Evolutionary conservation across 2,797 vertebrate genomes (phyloP).

Genomic region (Notoglanidium macrostoma): DNA sequence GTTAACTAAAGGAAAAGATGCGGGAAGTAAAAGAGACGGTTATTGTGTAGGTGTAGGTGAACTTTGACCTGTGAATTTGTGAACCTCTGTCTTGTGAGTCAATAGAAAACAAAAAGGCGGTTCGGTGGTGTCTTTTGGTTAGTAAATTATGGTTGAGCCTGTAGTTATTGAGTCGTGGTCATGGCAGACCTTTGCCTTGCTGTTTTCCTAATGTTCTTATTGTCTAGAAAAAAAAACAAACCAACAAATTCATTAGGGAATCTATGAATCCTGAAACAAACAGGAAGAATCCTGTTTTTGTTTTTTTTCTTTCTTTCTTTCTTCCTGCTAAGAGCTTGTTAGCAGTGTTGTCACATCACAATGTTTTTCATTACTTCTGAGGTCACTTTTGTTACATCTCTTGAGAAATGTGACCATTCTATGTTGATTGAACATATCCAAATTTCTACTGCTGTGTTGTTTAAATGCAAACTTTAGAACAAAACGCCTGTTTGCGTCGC

Average conservation of each 20-base stretch:
- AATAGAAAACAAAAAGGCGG: background rate
- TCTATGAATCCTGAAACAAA: too few relatives aligned
- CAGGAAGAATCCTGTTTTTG: background rate
- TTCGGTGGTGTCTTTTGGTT: background rate
- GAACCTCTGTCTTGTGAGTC: background rate
- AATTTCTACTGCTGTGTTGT: background rate
- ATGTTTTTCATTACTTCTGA: background rate
- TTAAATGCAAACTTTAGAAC: background rate
- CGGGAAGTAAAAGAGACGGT: background rate
- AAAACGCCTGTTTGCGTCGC: background rate
- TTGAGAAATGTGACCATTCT: background rate
- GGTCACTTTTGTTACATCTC: background rate
- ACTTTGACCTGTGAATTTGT: constrained; percentile 2
- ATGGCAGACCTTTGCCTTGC: background rate
- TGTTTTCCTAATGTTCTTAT: background rate
- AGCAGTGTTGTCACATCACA: background rate
- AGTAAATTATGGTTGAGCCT: background rate
- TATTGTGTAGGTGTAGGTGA: background rate
- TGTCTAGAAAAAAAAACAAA: background rate
- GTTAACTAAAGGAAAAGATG: background rate
- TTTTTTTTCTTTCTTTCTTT: background rate
- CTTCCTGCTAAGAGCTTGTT: background rate
- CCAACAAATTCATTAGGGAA: background rate
- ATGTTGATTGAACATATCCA: background rate
- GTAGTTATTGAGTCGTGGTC: background rate